Conservation (phyloP, 2,113 vertebrate genomes). For the Terrapene triunguis region DNA sequence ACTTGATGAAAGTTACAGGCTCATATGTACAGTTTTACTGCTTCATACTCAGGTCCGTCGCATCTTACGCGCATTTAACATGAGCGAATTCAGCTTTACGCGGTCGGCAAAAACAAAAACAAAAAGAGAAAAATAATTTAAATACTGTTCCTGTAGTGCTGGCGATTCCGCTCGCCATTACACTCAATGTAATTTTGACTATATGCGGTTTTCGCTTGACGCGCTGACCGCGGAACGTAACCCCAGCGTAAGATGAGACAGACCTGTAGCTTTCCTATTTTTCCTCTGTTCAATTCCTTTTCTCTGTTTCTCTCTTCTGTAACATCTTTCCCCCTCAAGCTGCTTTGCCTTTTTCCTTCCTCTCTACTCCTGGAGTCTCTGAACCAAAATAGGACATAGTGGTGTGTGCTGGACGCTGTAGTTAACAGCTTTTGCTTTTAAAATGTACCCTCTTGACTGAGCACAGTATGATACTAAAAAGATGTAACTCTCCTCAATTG, state of each 20-base stretch:
- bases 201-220: too few species aligned
- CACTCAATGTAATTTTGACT: too few species aligned
- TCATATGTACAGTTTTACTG: neutral
- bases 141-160: too few species aligned
- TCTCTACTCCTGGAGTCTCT: neutral
- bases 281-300: neutral
- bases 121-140: too few species aligned
- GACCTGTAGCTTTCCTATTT: neutral
- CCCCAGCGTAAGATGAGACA: too few species aligned
- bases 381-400: neutral
- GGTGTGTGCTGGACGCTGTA: neutral
- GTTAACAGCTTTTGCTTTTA: neutral
- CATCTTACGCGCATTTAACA: too few species aligned
- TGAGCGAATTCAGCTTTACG: too few species aligned
- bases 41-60: neutral
- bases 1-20: neutral
- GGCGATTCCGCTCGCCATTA: too few species aligned
- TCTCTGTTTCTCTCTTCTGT: neutral
- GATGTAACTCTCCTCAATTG: too few species aligned
- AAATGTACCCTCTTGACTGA: neutral
- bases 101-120: too few species aligned
- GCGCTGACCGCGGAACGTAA: too few species aligned
- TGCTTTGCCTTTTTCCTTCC: neutral
- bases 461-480: too few species aligned
- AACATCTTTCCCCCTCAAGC: neutral